Conservation (phyloP, 2,797 vertebrate species). For the Ptychadena robeensis region DNA sequence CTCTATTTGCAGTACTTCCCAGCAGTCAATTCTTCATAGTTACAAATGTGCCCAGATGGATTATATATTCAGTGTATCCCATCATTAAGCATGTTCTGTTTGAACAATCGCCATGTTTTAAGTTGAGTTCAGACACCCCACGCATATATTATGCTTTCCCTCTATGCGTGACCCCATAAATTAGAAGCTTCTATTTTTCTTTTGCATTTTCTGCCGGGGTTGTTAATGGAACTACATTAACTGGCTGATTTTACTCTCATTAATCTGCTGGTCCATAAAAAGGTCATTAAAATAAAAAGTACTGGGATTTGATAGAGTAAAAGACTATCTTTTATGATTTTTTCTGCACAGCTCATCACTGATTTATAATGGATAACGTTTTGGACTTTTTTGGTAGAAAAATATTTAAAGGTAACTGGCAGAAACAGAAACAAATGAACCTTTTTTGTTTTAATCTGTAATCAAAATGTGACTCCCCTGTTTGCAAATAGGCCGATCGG, state of each 20-base stretch:
- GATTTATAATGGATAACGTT: constrained; percentile 9
- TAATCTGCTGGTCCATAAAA: constrained; percentile 41
- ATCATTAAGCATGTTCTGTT: constrained; percentile 36
- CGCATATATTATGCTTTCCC: constrained; percentile 1
- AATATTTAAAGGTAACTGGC: not conserved
- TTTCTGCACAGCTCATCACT: not conserved
- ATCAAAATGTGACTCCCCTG: too few species aligned
- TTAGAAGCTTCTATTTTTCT: constrained; percentile 43
- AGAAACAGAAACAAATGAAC: too few species aligned
- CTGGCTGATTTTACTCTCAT: constrained; percentile 40
- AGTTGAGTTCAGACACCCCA: constrained; percentile 11
- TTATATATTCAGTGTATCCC: constrained; percentile 13
- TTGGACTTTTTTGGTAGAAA: not conserved
- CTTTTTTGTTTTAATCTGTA: too few species aligned
- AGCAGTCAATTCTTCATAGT: constrained; percentile 4
- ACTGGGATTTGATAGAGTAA: constrained; percentile 19
- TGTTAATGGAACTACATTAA: constrained; percentile 37
- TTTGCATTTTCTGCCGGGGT: constrained; percentile 12
- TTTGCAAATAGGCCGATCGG: too few species aligned
- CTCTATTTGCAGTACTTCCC: constrained; percentile 11
- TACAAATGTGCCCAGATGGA: constrained; percentile 24
- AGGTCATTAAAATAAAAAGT: constrained; percentile 51
- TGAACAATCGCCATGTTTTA: constrained; percentile 20
- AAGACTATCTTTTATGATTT: constrained; percentile 11
- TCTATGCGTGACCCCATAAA: constrained; percentile 31